A percentile compares a stretch with the other conserved stretches of the same genome.
These are phyloP conservation scores for Polypterus bichir DNA, from an alignment of 2,113 vertebrate genomes.

Conservation along the genomic window DNA sequence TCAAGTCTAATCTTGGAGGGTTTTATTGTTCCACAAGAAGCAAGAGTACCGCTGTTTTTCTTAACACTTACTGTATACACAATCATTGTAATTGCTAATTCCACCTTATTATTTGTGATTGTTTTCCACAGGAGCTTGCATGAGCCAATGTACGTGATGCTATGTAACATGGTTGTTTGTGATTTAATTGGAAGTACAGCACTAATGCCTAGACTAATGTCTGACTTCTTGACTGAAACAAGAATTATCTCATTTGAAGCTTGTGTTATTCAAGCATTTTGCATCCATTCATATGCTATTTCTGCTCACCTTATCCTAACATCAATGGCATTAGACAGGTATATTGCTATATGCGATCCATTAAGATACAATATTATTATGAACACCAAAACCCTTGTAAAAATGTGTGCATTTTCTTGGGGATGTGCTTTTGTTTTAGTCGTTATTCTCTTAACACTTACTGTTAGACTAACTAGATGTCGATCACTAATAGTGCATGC, in stretches of 20 bases:
- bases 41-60: too few species aligned
- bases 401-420: slow-evolving; percentile 37
- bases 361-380: slow-evolving; percentile 39
- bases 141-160: slow-evolving; percentile 50
- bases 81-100: too few species aligned
- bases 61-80: too few species aligned
- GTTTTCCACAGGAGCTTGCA: slow-evolving; percentile 39
- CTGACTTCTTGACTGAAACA: slow-evolving; percentile 40
- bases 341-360: slow-evolving; percentile 50
- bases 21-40: too few species aligned
- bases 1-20: too few species aligned
- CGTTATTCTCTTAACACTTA: slow-evolving; percentile 35
- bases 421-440: slow-evolving; percentile 37
- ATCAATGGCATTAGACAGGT: slow-evolving; percentile 53
- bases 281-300: slow-evolving; percentile 48
- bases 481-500: slow-evolving; percentile 33
- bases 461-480: slow-evolving; percentile 35
- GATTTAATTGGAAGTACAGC: slow-evolving; percentile 46
- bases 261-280: slow-evolving; percentile 48
- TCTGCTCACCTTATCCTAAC: slow-evolving; percentile 45
- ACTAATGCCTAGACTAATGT: slow-evolving; percentile 46
- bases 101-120: slow-evolving; percentile 38
- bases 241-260: slow-evolving; percentile 32
- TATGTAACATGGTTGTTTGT: slow-evolving; percentile 48
- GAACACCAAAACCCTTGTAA: slow-evolving; percentile 28